phyloP scores from a whole-genome alignment of 2,888 invertebrate species.

The Meta bourneti region DNA sequence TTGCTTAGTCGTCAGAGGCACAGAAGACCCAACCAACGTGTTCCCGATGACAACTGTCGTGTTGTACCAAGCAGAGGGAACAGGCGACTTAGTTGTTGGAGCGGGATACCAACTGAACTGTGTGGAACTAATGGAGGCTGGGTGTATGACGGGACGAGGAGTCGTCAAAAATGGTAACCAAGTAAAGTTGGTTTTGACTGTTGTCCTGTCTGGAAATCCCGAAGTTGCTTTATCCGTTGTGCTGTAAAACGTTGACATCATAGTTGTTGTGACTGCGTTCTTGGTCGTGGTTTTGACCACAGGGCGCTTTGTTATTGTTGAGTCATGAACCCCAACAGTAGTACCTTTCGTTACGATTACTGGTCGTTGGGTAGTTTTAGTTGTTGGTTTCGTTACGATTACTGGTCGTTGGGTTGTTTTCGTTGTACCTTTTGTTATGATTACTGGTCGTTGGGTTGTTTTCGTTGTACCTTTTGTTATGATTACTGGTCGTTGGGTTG shows the following conservation, averaged over 20 bases:
- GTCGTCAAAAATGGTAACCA: constrained; percentile 47
- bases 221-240: constrained; percentile 1
- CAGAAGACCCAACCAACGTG: neutral
- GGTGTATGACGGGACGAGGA: neutral
- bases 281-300: neutral
- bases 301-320: neutral
- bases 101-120: constrained; percentile 28
- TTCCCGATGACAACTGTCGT: constrained; percentile 13
- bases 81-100: neutral
- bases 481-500: neutral
- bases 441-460: neutral
- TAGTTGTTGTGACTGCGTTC: neutral
- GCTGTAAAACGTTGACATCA: neutral
- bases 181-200: constrained; percentile 4
- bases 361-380: neutral
- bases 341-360: neutral
- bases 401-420: neutral
- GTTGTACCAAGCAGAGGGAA: neutral
- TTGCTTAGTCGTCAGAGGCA: neutral
- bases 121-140: neutral
- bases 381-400: neutral
- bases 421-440: neutral
- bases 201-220: neutral
- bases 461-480: neutral
- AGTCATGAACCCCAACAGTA: too few relatives aligned